Percentiles rank a stretch among this genome's conserved stretches.
Evolutionary conservation across 2,113 vertebrate species (phyloP).

Genomic region (Etia nguti): DNA sequence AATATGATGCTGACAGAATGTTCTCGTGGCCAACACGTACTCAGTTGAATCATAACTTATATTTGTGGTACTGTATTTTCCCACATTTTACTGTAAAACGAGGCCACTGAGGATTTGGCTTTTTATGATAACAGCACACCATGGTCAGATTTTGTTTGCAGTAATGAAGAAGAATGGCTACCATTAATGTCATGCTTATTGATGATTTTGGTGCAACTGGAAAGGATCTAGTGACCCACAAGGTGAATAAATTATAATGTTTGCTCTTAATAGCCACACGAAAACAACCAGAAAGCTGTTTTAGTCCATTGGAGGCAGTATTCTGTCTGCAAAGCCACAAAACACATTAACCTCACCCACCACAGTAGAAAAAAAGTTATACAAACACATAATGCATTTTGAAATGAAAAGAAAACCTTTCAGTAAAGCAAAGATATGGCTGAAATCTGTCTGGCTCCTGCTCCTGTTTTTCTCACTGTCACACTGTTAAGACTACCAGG

Average conservation of each 20-base stretch:
- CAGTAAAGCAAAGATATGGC: background rate
- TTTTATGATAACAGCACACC: background rate
- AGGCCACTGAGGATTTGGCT: background rate
- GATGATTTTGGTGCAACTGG: background rate
- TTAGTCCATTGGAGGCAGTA: background rate
- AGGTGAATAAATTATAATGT: background rate
- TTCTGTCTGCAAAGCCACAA: background rate
- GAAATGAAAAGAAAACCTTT: background rate
- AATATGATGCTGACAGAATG: conserved; percentile 24
- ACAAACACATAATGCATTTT: background rate
- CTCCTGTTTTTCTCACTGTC: background rate
- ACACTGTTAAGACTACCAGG: background rate
- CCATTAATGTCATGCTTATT: background rate
- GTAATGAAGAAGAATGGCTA: background rate
- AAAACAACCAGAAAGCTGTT: background rate
- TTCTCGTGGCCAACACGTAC: background rate
- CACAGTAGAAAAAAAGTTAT: background rate
- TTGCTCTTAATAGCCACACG: background rate
- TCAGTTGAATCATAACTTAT: conserved; percentile 8
- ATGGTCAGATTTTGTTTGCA: background rate
- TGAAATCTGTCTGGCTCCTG: background rate
- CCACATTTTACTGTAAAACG: background rate
- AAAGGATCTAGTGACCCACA: background rate
- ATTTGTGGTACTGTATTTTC: background rate
- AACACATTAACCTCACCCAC: background rate